Percentiles rank a stretch among this genome's conserved stretches.
Evolutionary conservation across 92 coral and sea anemone species (phyloP).

Genomic region (Heliopora coerulea): DNA sequence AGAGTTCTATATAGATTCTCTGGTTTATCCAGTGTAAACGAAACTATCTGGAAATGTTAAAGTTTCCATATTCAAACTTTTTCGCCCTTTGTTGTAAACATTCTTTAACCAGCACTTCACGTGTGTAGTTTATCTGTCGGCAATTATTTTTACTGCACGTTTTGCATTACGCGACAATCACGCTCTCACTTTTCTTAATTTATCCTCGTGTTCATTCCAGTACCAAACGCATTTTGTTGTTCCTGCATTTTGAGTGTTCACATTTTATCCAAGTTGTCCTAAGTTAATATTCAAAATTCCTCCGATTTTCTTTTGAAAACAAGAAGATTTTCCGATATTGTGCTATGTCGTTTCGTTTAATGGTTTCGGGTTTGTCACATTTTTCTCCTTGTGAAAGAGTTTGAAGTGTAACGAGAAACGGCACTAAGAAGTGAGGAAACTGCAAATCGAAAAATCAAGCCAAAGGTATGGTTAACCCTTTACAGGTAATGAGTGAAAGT

Average conservation of each 20-base stretch:
- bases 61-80: constrained; percentile 54
- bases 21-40: constrained; percentile 28
- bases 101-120: constrained; percentile 40
- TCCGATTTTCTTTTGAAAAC: neutral
- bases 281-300: constrained; percentile 12
- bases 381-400: neutral
- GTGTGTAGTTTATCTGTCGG: constrained; percentile 40
- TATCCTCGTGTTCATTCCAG: constrained; percentile 40
- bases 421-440: neutral
- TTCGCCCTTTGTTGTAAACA: constrained; percentile 50
- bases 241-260: constrained; percentile 5
- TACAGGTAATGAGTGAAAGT: too few relatives aligned
- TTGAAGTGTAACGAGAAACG: neutral
- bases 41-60: constrained; percentile 26
- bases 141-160: constrained; percentile 48
- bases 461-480: too few relatives aligned
- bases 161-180: constrained; percentile 49
- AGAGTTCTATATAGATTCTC: too few relatives aligned
- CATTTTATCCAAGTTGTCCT: constrained; percentile 14
- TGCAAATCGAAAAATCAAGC: neutral
- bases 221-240: constrained; percentile 52
- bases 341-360: neutral
- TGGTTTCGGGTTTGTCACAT: too few relatives aligned
- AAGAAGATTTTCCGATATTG: constrained; percentile 5
- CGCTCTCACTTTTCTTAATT: constrained; percentile 42